Base-by-base conservation (phyloP, 1,140 invertebrate species). In the Drosophila ficusphila region DNA sequence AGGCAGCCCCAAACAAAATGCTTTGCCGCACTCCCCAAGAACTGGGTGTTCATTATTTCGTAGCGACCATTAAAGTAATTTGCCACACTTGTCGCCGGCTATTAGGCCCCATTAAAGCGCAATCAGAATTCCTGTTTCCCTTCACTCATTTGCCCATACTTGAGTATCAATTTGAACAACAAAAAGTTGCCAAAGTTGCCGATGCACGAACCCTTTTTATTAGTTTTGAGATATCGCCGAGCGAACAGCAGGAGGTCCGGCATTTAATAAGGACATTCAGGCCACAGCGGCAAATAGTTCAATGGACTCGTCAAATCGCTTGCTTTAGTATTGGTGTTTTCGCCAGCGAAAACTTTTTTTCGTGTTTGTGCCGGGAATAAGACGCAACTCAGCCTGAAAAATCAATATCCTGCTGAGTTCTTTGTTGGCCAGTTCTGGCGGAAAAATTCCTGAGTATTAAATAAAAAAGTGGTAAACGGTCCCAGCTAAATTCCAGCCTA, bases 21-120 rank as follows among this genome's bases (percentile, higher is more conserved):
- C 5, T 33, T 29, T 49, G n/a, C n/a, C n/a, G n/a, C n/a, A n/a
- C n/a, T 21, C 27, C 25, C 16, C 5, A 56, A 53, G 56, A 46
- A 46, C 49, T 70, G 19, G 71, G 67, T 79, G 81, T 81, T 85
- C 79, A 85, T 85, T 86, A 85, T 86, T 81, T 88, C 58, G 68
- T 36, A 74, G 81, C 67, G 54, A 54, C 34, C 77, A 74, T 82
- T 86, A 82, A 82, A 82, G 78, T 82, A 88, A 86, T 88, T 86
- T 88, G 81, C 82, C 82, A 88, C 77, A 82, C 75, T 86, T 82
- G 83, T 86, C 77, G 81, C 83, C 83, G 73, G 64, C 69, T 77
- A 88, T 86, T 86, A 88, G 77, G 73, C 39, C 53, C 82, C 71
- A 88, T 86, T 89, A 86, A 86, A 86, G 81, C 58, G 81, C 81